Evolutionary conservation across 2,797 vertebrate species (phyloP).

Genomic region (Rachycentron canadum): DNA sequence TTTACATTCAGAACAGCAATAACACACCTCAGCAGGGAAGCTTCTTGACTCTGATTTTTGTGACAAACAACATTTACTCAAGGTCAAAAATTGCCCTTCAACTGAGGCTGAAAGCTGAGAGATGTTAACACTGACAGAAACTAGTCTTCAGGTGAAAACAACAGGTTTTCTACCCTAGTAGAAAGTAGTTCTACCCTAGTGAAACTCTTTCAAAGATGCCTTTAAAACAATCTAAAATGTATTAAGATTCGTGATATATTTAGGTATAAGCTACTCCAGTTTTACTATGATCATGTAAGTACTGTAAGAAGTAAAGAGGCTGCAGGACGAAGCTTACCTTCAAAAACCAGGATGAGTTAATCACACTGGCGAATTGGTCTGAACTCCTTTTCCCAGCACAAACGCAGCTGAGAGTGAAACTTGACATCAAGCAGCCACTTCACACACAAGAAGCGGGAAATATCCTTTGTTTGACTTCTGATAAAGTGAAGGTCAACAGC

Average conservation of each 20-base stretch:
- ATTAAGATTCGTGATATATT: background rate
- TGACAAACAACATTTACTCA: too few relatives aligned
- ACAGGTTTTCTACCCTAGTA: too few relatives aligned
- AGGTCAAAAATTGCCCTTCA: background rate
- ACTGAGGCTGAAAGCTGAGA: background rate
- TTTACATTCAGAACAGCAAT: too few relatives aligned
- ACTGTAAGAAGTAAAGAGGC: background rate
- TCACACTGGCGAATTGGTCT: background rate
- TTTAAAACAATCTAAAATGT: background rate
- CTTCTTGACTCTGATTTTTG: too few relatives aligned
- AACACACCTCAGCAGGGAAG: too few relatives aligned
- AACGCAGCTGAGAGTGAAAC: background rate
- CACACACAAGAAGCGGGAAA: background rate
- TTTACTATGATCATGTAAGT: background rate
- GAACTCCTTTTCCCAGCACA: background rate
- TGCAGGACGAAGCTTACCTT: conserved; percentile 22
- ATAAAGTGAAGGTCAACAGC: conserved; percentile 45
- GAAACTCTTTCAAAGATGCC: background rate
- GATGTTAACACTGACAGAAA: background rate
- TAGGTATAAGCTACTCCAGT: too few relatives aligned
- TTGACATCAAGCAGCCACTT: background rate
- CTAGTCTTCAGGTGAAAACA: background rate
- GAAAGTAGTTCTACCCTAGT: background rate
- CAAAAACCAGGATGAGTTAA: background rate
- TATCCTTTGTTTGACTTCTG: conserved; percentile 53